Evolutionary conservation across 2,797 vertebrate species (phyloP), one percentile per base, ranked within the genome.

Genomic region (Mico argentatus): DNA sequence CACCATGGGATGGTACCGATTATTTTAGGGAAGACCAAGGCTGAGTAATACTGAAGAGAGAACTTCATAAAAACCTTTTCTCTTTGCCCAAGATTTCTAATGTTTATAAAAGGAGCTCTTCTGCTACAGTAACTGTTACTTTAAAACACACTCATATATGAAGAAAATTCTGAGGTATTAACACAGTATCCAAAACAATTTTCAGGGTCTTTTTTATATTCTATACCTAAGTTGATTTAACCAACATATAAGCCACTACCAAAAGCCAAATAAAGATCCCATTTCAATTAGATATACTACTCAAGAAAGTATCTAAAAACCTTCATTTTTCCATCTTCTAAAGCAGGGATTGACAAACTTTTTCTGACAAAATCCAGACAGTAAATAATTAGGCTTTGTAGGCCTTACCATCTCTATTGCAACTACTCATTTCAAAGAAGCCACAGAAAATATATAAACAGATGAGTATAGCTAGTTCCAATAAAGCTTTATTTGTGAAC

Each of bases 31-130:
- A 87, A 82, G n/a, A 76, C n/a, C 24, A 24, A 91, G 17, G 33
- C 10, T 79, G 33, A 82, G 4, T 48, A 48, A 52, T 24, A 77
- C 15, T 89, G 33, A 6, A 90, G 39, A 91, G 15, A 55, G 2
- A 77, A 27, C 24, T 50, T 93, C 6, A 93, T n/a, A 50, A 89
- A 73, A 88, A 46, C 30, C 59, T 86, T 70, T 80, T 41, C 4
- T 22, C 52, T 95, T 82, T 80, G 20, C 36, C 64, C 73, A n/a
- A 86, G 27, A 88, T 50, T 75, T 94, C 81, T 80, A 33, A 73
- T 46, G 50, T 89, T 87, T 91, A 89, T 59, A n/a, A 89, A 94
- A 96, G 70, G 15, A 90, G 64, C 76, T 73, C 27, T 85, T 95
- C 55, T 79, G 75, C 4, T 75, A 87, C 5, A 73, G 33, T 80